phyloP scores from a whole-genome alignment of 2,888 invertebrate genomes.

The Aphidoletes aphidimyza region DNA sequence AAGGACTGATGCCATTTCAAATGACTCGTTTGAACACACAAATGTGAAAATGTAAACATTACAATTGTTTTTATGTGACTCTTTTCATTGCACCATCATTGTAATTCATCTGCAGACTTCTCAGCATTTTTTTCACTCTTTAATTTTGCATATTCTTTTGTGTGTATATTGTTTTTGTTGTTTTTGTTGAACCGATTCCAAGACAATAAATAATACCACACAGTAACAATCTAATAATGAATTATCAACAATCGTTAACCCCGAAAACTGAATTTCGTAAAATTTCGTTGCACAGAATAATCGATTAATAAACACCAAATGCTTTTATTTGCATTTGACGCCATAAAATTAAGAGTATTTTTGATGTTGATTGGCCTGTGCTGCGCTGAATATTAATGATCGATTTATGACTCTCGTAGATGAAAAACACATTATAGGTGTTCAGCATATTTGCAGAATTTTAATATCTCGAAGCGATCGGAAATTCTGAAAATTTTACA shows the following conservation, averaged over 20 bases:
- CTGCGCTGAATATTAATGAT: too few species aligned
- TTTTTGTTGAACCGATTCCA: neutral
- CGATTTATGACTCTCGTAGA: too few species aligned
- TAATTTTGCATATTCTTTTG: too few species aligned
- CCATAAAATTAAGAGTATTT: neutral
- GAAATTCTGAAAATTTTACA: too few species aligned
- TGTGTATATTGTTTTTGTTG: slow-evolving; percentile 11
- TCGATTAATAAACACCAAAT: slow-evolving; percentile 26
- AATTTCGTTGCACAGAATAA: neutral
- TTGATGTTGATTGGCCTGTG: neutral
- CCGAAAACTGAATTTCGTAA: neutral
- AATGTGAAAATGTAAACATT: neutral
- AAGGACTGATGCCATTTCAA: neutral
- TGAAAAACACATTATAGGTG: neutral
- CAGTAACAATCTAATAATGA: neutral
- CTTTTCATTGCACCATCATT: neutral
- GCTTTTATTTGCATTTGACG: too few species aligned
- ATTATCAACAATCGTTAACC: neutral
- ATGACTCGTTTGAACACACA: too few species aligned
- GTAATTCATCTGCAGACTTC: slow-evolving; percentile 30
- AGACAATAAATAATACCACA: neutral
- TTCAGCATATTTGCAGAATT: neutral
- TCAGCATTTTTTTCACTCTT: slow-evolving; percentile 10
- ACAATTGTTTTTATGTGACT: neutral
- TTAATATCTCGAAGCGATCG: too few species aligned